Evolutionary conservation across 2,797 vertebrate genomes (phyloP).

Genomic region (Coluber constrictor): DNA sequence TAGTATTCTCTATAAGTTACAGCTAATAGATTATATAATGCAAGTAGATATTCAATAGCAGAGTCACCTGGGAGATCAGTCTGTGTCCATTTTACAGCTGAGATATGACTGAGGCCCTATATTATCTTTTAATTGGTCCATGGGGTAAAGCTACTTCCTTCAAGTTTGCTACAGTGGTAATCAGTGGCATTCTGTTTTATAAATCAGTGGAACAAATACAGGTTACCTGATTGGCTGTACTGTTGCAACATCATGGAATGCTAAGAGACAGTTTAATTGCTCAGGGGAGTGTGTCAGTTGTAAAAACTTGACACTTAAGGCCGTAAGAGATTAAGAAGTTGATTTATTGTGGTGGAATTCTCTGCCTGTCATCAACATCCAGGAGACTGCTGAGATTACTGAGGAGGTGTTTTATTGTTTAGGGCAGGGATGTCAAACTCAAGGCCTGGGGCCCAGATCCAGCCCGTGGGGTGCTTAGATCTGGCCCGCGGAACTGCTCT

Average conservation of each 20-base stretch:
- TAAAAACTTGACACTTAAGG: background rate
- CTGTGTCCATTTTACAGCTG: background rate
- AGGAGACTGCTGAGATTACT: background rate
- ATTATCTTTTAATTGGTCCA: background rate
- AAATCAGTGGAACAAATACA: background rate
- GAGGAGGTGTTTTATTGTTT: background rate
- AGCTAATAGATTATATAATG: background rate
- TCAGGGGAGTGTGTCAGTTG: background rate
- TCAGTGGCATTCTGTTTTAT: background rate
- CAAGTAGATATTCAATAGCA: background rate
- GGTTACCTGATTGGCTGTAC: background rate
- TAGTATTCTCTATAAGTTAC: background rate
- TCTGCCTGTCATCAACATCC: background rate
- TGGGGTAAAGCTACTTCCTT: background rate
- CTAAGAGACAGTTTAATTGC: background rate
- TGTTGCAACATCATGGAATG: background rate
- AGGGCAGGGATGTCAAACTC: background rate
- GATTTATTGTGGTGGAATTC: background rate
- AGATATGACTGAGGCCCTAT: background rate
- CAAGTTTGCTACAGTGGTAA: background rate
- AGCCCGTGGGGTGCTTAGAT: too few relatives aligned
- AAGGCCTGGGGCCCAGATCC: too few relatives aligned
- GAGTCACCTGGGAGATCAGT: too few relatives aligned
- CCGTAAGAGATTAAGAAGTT: background rate
- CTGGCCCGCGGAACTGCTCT: too few relatives aligned